Conservation (phyloP, 2,888 invertebrate species). For the Drosophila macrospina region DNA sequence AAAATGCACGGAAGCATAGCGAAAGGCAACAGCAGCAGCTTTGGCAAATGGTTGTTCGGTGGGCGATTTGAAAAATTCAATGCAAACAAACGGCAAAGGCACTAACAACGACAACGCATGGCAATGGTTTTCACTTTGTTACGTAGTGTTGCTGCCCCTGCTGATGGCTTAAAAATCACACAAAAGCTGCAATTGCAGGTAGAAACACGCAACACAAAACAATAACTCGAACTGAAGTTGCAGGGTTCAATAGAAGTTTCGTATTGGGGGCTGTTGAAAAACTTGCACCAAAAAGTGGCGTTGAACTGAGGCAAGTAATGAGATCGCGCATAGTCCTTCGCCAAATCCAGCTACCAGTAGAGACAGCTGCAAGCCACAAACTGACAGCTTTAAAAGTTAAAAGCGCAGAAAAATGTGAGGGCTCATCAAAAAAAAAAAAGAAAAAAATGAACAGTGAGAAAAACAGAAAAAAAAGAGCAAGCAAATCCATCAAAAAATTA, state of each 20-base stretch:
- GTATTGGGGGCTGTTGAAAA: constrained; percentile 4
- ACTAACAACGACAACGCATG: constrained; percentile 30
- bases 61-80: constrained; percentile 73
- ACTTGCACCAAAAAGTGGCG: constrained; percentile 10
- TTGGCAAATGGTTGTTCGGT: constrained; percentile 67
- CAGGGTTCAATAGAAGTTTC: constrained; percentile 37
- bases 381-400: constrained; percentile 29
- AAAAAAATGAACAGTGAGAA: background rate
- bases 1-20: constrained; percentile 67
- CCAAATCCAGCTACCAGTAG: background rate
- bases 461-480: constrained; percentile 31
- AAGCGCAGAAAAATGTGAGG: constrained; percentile 28
- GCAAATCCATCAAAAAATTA: constrained; percentile 70
- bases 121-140: constrained; percentile 48
- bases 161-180: constrained; percentile 64
- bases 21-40: constrained; percentile 55
- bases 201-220: constrained; percentile 45
- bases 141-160: constrained; percentile 20
- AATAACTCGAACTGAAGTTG: constrained; percentile 38
- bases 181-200: constrained; percentile 52
- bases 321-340: constrained; percentile 8
- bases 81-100: constrained; percentile 56
- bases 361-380: constrained; percentile 34
- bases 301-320: constrained; percentile 37
- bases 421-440: background rate